Percentiles rank a stretch among this genome's conserved stretches.
Conservation (phyloP, 2,113 vertebrate species). For the Forbesichthys agassizii region DNA sequence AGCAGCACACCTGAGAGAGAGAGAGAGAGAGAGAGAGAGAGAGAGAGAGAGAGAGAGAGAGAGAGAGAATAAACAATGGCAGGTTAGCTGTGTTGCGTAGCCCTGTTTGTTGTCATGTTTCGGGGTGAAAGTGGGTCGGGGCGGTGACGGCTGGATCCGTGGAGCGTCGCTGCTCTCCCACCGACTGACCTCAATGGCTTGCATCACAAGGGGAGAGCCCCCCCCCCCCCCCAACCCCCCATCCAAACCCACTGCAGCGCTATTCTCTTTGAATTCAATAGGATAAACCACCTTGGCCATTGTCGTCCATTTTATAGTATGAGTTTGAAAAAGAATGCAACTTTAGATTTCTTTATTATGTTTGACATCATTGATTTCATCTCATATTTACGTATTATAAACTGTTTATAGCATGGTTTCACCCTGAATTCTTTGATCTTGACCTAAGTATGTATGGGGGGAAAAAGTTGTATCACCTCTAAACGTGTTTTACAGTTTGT, state of each 20-base stretch:
- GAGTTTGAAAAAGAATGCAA: background rate
- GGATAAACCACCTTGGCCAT: constrained; percentile 39
- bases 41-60: too few relatives aligned
- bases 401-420: too few relatives aligned
- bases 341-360: background rate
- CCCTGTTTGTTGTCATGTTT: constrained; percentile 35
- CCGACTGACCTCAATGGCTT: constrained; percentile 61
- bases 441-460: too few relatives aligned
- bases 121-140: constrained; percentile 77
- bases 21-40: too few relatives aligned
- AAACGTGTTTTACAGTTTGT: too few relatives aligned
- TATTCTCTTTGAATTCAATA: constrained; percentile 25
- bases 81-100: constrained; percentile 64
- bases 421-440: too few relatives aligned
- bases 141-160: constrained; percentile 36
- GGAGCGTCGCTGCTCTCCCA: constrained; percentile 34
- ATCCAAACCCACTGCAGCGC: background rate
- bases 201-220: constrained; percentile 36
- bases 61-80: constrained; percentile 82
- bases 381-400: too few relatives aligned
- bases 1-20: too few relatives aligned
- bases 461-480: background rate
- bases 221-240: constrained; percentile 3
- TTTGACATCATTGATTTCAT: background rate
- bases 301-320: constrained; percentile 32